Percentiles rank a stretch among this genome's conserved stretches.
phyloP scores from a whole-genome alignment of 2,797 vertebrate genomes.

The Sebastes matsubarae region DNA sequence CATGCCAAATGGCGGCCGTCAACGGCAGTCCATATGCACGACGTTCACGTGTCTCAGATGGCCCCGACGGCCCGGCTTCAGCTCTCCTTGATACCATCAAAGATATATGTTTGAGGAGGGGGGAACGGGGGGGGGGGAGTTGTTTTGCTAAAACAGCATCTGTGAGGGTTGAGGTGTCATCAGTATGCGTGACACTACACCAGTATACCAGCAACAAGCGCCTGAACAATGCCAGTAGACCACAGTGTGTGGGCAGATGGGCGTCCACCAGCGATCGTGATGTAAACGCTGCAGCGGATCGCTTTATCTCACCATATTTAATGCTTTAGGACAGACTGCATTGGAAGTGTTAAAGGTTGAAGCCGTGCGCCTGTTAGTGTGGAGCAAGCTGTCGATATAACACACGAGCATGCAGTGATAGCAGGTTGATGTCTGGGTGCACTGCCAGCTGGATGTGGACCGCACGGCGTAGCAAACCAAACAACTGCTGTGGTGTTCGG shows the following conservation, averaged over 20 bases:
- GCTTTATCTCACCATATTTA: background rate
- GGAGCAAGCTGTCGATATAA: background rate
- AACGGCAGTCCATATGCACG: conserved; percentile 58
- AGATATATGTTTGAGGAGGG: background rate
- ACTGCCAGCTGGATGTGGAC: conserved; percentile 18
- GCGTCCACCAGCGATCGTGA: background rate
- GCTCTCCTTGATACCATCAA: conserved; percentile 3
- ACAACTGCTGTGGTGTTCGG: background rate
- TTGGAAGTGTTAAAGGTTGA: conserved; percentile 22
- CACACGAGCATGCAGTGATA: background rate
- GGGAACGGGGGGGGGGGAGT: background rate
- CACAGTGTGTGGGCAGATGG: conserved; percentile 19
- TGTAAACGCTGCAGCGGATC: background rate
- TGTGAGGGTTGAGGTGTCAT: conserved; percentile 42
- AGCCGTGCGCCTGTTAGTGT: conserved; percentile 23
- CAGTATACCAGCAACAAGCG: conserved; percentile 24
- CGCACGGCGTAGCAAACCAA: background rate
- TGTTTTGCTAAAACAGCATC: conserved; percentile 45
- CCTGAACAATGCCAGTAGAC: conserved; percentile 33
- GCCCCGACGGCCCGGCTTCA: conserved; percentile 12
- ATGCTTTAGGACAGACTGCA: conserved; percentile 3
- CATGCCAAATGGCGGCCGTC: conserved; percentile 49
- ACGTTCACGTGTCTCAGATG: conserved; percentile 22
- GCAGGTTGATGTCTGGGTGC: conserved; percentile 9
- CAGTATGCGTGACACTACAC: conserved; percentile 24